Evolutionary conservation across 2,113 vertebrate genomes (phyloP), one percentile per base, ranked within the genome.

Genomic region (Rhegmatorhina hoffmannsi): DNA sequence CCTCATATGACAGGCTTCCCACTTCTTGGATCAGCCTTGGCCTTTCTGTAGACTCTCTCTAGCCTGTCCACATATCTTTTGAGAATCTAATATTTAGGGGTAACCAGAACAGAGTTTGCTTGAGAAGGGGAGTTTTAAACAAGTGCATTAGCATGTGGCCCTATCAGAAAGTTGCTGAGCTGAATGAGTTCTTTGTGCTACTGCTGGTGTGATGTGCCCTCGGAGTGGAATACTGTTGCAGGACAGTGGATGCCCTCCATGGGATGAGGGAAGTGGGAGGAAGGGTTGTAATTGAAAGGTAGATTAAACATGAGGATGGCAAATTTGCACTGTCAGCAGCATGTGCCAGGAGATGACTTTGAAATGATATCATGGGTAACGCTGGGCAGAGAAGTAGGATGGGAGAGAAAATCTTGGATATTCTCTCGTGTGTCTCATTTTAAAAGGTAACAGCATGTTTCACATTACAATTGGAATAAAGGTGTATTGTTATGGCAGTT

Each of bases 31-130:
- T 76, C 40, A 55, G 13, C n/a, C 55, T 17, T 26, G n/a, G 4
- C 24, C 29, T 11, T 40, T 19, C 28, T 17, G 0, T 0, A 46
- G n/a, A 18, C 29, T 49, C 5, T 49, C 14, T 62, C 24, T 47
- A 55, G 18, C 19, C 16, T 60, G 21, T n/a, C 59, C 25, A 33
- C 13, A 16, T 17, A 7, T 55, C 43, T 53, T 40, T 66, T 47
- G 12, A 3, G 3, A 62, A 29, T 29, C 10, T 47, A 46, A 6
- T 50, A 25, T 33, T 59, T 46, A 40, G 7, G 10, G 5, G 5
- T 47, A 46, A 58, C 3, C 21, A 69, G 17, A 84, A 38, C 0
- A 2, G 21, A 40, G 6, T 31, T 84, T 68, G 4, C n/a, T 77
- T 3, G 2, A 60, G 68, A 73, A 77, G 12, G 6, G 4, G 17